These are phyloP conservation scores for Urechis unicinctus DNA, from an alignment of 2,888 invertebrate species.

Conservation along the genomic window DNA sequence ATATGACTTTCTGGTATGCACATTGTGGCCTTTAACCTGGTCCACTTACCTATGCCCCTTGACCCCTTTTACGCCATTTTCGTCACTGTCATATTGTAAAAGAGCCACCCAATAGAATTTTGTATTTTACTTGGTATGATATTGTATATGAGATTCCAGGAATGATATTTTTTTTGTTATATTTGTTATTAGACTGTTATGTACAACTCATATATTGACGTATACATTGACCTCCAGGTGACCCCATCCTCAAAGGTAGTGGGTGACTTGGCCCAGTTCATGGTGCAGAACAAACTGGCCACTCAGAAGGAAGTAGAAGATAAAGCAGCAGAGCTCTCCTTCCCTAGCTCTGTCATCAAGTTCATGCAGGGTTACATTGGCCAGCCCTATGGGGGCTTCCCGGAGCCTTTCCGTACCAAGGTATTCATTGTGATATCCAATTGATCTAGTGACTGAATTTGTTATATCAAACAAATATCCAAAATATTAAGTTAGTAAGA, in stretches of 20 bases:
- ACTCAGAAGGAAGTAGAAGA: slow-evolving; percentile 76
- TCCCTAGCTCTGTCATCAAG: slow-evolving; percentile 95
- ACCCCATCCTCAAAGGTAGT: slow-evolving; percentile 98
- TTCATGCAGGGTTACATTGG: slow-evolving; percentile 78
- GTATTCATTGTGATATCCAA: slow-evolving; percentile 41
- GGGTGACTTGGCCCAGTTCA: slow-evolving; percentile 93
- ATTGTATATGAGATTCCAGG: too few relatives aligned
- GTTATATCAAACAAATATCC: neutral
- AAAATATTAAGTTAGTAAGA: too few relatives aligned
- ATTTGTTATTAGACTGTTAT: neutral
- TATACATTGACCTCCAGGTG: slow-evolving; percentile 53
- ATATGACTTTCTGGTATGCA: too few relatives aligned
- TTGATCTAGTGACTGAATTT: neutral
- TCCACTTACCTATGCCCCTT: too few relatives aligned
- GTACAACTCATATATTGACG: neutral
- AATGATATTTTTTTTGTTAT: neutral
- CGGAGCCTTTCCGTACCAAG: slow-evolving; percentile 86
- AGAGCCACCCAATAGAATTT: too few relatives aligned
- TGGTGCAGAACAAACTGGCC: slow-evolving; percentile 94
- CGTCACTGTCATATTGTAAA: too few relatives aligned
- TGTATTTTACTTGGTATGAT: too few relatives aligned
- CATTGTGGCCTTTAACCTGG: too few relatives aligned
- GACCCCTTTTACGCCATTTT: too few relatives aligned
- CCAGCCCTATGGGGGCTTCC: slow-evolving; percentile 91
- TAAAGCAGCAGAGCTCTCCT: slow-evolving; percentile 87